A percentile compares a stretch with the other conserved stretches of the same genome.
Conservation (phyloP, 2,113 vertebrate species). For the Mohoua ochrocephala region DNA sequence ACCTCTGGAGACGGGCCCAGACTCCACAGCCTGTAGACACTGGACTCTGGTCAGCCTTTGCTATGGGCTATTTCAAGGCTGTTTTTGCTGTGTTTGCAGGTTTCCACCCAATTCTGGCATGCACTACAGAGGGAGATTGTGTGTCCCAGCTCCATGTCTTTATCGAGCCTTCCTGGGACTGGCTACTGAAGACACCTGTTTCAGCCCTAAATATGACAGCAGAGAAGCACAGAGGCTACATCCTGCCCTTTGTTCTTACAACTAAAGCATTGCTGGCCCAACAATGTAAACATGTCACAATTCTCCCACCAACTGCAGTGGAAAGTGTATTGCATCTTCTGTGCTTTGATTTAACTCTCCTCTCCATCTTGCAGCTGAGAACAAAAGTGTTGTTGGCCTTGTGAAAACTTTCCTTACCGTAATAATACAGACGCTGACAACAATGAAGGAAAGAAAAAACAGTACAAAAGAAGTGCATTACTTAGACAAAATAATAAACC, state of each 20-base stretch:
- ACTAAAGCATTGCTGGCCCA: neutral
- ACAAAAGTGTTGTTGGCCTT: neutral
- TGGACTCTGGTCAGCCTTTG: neutral
- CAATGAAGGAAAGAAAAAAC: neutral
- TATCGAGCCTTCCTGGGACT: neutral
- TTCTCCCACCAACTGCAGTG: neutral
- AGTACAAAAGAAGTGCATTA: neutral
- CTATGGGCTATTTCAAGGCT: conserved; percentile 1
- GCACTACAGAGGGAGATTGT: neutral
- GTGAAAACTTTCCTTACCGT: conserved; percentile 20
- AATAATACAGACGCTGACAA: conserved; percentile 21
- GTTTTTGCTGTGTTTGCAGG: neutral
- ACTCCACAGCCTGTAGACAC: neutral
- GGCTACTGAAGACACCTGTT: conserved; percentile 27
- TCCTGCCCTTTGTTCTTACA: conserved; percentile 12
- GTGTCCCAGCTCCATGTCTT: neutral
- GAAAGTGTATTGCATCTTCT: neutral
- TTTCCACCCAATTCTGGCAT: conserved; percentile 27
- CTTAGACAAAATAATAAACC: conserved; percentile 57
- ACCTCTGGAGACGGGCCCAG: neutral
- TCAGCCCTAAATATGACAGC: conserved; percentile 16
- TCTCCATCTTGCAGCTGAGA: neutral
- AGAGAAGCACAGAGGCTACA: neutral
- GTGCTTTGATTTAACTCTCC: neutral
- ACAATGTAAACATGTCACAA: neutral